A percentile compares a stretch with the other conserved stretches of the same genome.
Evolutionary conservation across 2,113 vertebrate species (phyloP).

Genomic region (Malurus alboscapulatus): DNA sequence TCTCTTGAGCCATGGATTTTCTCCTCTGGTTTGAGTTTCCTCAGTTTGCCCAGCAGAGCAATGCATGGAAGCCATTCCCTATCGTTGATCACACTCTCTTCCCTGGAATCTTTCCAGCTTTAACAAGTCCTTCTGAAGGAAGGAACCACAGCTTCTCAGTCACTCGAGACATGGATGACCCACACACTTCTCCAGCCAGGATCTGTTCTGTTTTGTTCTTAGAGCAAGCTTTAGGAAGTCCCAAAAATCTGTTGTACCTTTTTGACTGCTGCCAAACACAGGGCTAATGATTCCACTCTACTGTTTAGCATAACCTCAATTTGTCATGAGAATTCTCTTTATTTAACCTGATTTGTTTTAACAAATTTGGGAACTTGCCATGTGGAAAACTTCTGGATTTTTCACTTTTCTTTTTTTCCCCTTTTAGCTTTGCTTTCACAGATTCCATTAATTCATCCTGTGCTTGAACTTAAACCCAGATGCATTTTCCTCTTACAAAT

Average conservation of each 20-base stretch:
- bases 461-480: neutral
- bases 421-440: neutral
- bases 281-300: neutral
- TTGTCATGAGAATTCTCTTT: neutral
- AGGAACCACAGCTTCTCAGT: neutral
- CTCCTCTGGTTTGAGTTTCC: neutral
- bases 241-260: neutral
- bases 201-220: neutral
- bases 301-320: neutral
- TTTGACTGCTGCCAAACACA: neutral
- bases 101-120: neutral
- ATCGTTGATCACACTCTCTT: neutral
- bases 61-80: neutral
- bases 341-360: neutral
- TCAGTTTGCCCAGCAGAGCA: neutral
- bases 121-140: neutral
- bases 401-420: neutral
- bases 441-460: neutral
- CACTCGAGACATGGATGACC: rapidly evolving
- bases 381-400: neutral
- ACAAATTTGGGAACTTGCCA: neutral
- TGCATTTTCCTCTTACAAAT: neutral
- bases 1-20: neutral
- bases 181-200: neutral
- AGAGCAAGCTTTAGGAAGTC: neutral